Percentiles rank a stretch among this genome's conserved stretches.
phyloP scores from a whole-genome alignment of 2,113 vertebrate genomes.

The Eudyptes chrysolophus region DNA sequence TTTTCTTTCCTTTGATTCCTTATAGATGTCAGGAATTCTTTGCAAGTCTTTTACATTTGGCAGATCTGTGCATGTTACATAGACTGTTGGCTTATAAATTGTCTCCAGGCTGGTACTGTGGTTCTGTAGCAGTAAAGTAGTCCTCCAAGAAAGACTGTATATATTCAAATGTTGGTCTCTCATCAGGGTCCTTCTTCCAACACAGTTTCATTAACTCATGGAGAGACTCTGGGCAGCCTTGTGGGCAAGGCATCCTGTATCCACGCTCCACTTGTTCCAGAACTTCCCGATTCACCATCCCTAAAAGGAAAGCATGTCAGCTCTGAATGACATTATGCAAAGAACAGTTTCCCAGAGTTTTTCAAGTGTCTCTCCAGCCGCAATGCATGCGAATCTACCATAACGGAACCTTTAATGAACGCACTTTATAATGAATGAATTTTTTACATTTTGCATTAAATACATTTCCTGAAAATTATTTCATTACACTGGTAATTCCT shows the following conservation, averaged over 20 bases:
- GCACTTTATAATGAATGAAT: accelerated
- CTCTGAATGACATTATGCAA: not conserved
- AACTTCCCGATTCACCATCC: slow-evolving; percentile 96
- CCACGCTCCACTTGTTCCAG: slow-evolving; percentile 95
- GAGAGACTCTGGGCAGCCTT: slow-evolving; percentile 93
- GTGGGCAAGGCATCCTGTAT: slow-evolving; percentile 94
- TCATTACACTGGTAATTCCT: not conserved
- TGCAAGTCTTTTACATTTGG: slow-evolving; percentile 74
- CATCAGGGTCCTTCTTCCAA: slow-evolving; percentile 96
- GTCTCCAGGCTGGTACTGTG: slow-evolving; percentile 96
- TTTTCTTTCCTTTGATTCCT: slow-evolving; percentile 74
- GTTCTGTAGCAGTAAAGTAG: slow-evolving; percentile 96
- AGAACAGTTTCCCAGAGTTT: not conserved
- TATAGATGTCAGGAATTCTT: slow-evolving; percentile 62
- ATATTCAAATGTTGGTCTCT: slow-evolving; percentile 96
- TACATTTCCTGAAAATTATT: not conserved
- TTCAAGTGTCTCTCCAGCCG: not conserved
- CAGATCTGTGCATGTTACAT: slow-evolving; percentile 72
- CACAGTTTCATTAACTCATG: slow-evolving; percentile 95
- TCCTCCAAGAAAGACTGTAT: slow-evolving; percentile 97
- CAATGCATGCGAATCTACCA: not conserved
- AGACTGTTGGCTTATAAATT: slow-evolving; percentile 85
- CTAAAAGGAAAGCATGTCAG: slow-evolving; percentile 66
- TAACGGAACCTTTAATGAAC: not conserved
- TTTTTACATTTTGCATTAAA: not conserved